These are phyloP conservation scores for Lasiurus cinereus DNA, from an alignment of 2,113 vertebrate species.

Conservation along the genomic window DNA sequence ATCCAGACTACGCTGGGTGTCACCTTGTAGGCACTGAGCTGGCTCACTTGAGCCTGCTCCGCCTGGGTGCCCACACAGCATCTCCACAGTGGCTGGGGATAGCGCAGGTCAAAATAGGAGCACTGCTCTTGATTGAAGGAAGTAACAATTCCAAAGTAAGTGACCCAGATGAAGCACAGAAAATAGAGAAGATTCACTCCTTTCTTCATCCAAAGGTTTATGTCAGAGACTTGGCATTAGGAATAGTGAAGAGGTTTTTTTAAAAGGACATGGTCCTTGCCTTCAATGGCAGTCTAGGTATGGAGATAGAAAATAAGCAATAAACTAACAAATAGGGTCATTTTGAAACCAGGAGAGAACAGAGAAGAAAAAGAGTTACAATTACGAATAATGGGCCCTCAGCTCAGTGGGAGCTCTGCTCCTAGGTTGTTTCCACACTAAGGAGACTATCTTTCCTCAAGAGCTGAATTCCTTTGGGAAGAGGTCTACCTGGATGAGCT, in stretches of 20 bases:
- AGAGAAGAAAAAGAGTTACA: not conserved
- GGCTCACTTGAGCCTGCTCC: not conserved
- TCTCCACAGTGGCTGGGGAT: not conserved
- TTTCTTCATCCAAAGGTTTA: not conserved
- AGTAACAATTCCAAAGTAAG: not conserved
- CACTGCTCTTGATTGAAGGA: not conserved
- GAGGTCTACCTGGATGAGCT: not conserved
- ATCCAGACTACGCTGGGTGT: not conserved
- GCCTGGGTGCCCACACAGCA: not conserved
- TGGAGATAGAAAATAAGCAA: not conserved
- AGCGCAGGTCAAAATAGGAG: not conserved
- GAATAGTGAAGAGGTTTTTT: not conserved
- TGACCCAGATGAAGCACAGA: not conserved
- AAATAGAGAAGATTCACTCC: not conserved
- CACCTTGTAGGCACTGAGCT: fast-evolving
- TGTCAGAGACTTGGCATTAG: not conserved
- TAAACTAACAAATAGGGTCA: not conserved
- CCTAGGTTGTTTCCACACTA: not conserved
- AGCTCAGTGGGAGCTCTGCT: not conserved
- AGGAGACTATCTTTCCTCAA: not conserved
- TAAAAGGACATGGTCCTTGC: not conserved
- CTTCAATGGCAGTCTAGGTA: not conserved
- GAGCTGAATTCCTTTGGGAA: conserved; percentile 3
- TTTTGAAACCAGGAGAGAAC: not conserved
- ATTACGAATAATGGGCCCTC: not conserved